Percentiles rank a stretch among this genome's conserved stretches.
These are phyloP conservation scores for Spodoptera litura DNA, from an alignment of 1,140 invertebrate genomes.

Conservation along the genomic window DNA sequence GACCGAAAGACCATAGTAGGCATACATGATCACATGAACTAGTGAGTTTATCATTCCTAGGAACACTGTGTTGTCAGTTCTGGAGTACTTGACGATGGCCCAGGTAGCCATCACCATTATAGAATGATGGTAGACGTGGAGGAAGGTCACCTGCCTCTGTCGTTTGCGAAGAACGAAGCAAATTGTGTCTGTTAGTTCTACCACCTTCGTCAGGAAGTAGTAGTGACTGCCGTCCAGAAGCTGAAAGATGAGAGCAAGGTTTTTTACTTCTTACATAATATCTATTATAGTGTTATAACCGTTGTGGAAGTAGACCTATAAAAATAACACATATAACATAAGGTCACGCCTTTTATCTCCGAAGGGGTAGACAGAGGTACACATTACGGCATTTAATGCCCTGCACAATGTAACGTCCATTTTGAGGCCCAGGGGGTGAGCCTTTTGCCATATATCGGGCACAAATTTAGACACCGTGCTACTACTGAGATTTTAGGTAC, in stretches of 20 bases:
- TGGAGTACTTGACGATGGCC: slow-evolving; percentile 82
- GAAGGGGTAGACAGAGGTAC: too few species aligned
- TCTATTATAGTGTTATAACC: too few species aligned
- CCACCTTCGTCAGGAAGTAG: slow-evolving; percentile 53
- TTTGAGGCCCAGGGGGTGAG: too few species aligned
- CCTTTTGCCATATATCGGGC: too few species aligned
- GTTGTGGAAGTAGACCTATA: too few species aligned
- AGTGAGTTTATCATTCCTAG: slow-evolving; percentile 89
- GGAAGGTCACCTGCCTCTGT: slow-evolving; percentile 89
- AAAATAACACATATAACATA: too few species aligned
- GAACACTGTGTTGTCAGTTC: slow-evolving; percentile 83
- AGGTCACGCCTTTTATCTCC: too few species aligned
- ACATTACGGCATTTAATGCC: too few species aligned
- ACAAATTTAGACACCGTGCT: too few species aligned
- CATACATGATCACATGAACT: slow-evolving; percentile 92
- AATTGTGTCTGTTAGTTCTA: slow-evolving; percentile 87
- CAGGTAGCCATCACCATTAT: slow-evolving; percentile 86
- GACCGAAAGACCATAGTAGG: slow-evolving; percentile 93
- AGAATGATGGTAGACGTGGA: slow-evolving; percentile 91
- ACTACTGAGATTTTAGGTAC: too few species aligned
- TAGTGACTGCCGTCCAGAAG: slow-evolving; percentile 63
- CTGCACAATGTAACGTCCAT: too few species aligned
- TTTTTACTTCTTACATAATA: too few species aligned
- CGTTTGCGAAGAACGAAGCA: slow-evolving; percentile 94
- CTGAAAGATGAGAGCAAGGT: slow-evolving; percentile 38